phyloP scores from a whole-genome alignment of 1,140 invertebrate genomes.

The Papilio machaon region DNA sequence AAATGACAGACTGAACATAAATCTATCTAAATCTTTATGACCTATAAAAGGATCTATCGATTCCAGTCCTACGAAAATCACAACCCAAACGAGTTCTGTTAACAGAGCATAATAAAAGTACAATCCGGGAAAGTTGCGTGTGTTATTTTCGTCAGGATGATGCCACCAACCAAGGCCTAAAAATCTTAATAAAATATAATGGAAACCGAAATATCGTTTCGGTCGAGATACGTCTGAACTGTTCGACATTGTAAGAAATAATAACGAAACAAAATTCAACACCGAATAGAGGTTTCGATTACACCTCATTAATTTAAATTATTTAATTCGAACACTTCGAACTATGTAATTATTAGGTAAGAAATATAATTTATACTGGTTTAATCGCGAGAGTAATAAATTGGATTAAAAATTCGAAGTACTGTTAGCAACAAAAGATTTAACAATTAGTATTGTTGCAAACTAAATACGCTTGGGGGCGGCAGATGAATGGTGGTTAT shows the following conservation, averaged over 20 bases:
- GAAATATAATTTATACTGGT: constrained; percentile 11
- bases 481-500: too few relatives aligned
- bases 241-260: constrained; percentile 1
- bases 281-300: neutral
- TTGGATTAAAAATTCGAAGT: neutral
- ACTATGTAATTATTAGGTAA: constrained; percentile 10
- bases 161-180: constrained; percentile 77
- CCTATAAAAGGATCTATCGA: constrained; percentile 76
- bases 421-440: neutral
- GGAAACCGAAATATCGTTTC: constrained; percentile 63
- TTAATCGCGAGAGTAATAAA: neutral
- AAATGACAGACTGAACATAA: constrained; percentile 78
- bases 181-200: constrained; percentile 65
- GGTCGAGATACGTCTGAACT: constrained; percentile 47
- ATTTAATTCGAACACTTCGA: constrained; percentile 23
- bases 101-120: constrained; percentile 72
- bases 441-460: too few relatives aligned
- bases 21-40: constrained; percentile 71
- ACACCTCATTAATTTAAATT: neutral
- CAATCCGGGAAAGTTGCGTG: constrained; percentile 63
- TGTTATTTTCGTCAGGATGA: constrained; percentile 69
- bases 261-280: neutral
- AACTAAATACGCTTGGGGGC: too few relatives aligned
- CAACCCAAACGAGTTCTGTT: constrained; percentile 72
- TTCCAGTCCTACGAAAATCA: constrained; percentile 73